A percentile compares a stretch with the other conserved stretches of the same genome.
These are phyloP conservation scores for Morpho deidamia DNA, from an alignment of 2,888 invertebrate genomes.

Conservation along the genomic window DNA sequence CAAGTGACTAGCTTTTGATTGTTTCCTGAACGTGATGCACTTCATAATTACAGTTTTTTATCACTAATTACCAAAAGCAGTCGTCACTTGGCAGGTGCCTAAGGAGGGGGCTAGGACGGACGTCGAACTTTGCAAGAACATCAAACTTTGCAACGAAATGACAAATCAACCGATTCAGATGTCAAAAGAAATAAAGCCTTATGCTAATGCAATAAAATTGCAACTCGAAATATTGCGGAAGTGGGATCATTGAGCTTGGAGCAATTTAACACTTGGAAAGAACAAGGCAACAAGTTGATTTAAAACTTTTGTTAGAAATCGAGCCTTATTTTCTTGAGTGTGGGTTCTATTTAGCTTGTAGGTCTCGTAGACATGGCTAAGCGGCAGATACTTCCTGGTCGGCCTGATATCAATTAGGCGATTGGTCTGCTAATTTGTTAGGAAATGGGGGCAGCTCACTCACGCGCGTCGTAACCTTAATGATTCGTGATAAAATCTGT, in stretches of 20 bases:
- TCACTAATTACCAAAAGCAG: slow-evolving; percentile 66
- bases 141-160: slow-evolving; percentile 31
- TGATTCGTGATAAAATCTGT: slow-evolving; percentile 27
- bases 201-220: slow-evolving; percentile 31
- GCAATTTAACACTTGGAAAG: slow-evolving; percentile 49
- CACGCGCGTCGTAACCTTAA: slow-evolving; percentile 41
- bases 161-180: slow-evolving; percentile 31
- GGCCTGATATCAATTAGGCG: slow-evolving; percentile 67
- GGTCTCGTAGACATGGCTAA: slow-evolving; percentile 37
- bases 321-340: slow-evolving; percentile 21
- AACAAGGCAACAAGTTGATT: slow-evolving; percentile 39
- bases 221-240: slow-evolving; percentile 38
- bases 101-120: slow-evolving; percentile 66
- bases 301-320: slow-evolving; percentile 22
- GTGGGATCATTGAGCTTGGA: slow-evolving; percentile 72
- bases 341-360: slow-evolving; percentile 28
- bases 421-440: slow-evolving; percentile 66
- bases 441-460: slow-evolving; percentile 58
- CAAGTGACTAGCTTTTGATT: slow-evolving; percentile 24
- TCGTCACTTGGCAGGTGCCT: slow-evolving; percentile 45
- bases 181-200: slow-evolving; percentile 35
- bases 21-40: slow-evolving; percentile 46
- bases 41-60: slow-evolving; percentile 52
- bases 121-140: slow-evolving; percentile 58
- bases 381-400: slow-evolving; percentile 63